Evolutionary conservation across 2,113 vertebrate genomes (phyloP).

Genomic region (Pelusios castaneus): DNA sequence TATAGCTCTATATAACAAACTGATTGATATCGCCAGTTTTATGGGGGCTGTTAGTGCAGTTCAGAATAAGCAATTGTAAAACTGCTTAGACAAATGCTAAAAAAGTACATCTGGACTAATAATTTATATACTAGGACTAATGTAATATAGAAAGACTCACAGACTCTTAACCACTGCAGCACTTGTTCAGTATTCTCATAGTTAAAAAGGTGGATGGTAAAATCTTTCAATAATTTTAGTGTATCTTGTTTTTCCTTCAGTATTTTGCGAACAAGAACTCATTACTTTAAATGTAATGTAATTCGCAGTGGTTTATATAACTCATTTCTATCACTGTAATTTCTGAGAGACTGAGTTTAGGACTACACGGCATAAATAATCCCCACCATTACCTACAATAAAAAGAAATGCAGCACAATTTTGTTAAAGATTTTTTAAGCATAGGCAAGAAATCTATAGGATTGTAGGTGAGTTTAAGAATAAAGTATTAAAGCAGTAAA

Average conservation of each 20-base stretch:
- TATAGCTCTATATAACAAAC: not conserved
- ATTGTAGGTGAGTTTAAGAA: not conserved
- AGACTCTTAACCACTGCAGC: not conserved
- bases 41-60: not conserved
- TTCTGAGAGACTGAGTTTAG: conserved; percentile 57
- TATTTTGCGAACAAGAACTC: conserved; percentile 25
- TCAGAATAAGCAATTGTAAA: not conserved
- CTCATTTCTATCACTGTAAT: conserved; percentile 46
- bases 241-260: conserved; percentile 36
- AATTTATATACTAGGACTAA: not conserved
- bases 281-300: conserved; percentile 28
- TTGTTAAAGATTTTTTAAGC: not conserved
- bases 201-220: not conserved
- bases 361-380: conserved; percentile 43
- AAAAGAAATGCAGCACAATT: not conserved
- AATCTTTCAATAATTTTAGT: conserved; percentile 21
- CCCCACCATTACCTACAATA: not conserved
- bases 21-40: not conserved
- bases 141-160: not conserved
- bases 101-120: not conserved
- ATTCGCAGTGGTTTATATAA: conserved; percentile 44
- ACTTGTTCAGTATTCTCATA: not conserved
- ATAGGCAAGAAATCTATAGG: not conserved
- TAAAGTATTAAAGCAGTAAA: not conserved
- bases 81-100: not conserved